A percentile compares a stretch with the other conserved stretches of the same genome.
Conservation (phyloP, 1,140 invertebrate species). For the Aphidius gifuensis region DNA sequence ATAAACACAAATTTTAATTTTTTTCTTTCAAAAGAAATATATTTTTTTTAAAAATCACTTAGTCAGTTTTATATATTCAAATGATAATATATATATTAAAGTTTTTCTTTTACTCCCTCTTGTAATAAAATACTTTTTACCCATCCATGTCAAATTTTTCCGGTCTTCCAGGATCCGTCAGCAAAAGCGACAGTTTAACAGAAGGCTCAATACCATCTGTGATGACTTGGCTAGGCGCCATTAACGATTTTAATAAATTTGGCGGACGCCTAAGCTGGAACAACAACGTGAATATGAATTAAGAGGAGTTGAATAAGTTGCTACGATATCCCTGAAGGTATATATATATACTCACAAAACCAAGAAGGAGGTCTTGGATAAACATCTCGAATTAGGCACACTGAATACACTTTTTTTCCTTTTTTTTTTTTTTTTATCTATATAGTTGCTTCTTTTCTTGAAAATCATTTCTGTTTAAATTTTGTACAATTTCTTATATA, state of each 20-base stretch:
- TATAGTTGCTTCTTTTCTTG: too few relatives aligned
- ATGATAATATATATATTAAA: background rate
- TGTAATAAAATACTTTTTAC: slow-evolving; percentile 13
- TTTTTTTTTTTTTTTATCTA: too few relatives aligned
- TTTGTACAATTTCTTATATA: too few relatives aligned
- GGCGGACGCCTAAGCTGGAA: slow-evolving; percentile 40
- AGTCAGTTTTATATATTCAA: background rate
- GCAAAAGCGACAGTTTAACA: too few relatives aligned
- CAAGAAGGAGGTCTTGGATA: slow-evolving; percentile 33
- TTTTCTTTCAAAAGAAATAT: background rate
- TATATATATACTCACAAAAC: background rate
- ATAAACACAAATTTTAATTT: background rate
- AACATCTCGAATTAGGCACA: slow-evolving; percentile 44
- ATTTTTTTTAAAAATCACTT: too few relatives aligned
- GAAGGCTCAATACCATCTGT: too few relatives aligned
- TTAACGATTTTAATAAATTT: slow-evolving; percentile 43
- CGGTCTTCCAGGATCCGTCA: background rate
- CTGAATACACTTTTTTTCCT: slow-evolving; percentile 37
- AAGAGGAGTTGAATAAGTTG: slow-evolving; percentile 32
- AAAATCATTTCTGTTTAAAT: background rate
- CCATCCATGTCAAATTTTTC: slow-evolving; percentile 11
- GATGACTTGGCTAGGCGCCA: slow-evolving; percentile 12
- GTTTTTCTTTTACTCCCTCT: background rate
- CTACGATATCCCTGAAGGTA: slow-evolving; percentile 9
- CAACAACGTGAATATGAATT: slow-evolving; percentile 42